Conservation (phyloP, 2,797 vertebrate genomes). For the Halcyon smyrnensis region DNA sequence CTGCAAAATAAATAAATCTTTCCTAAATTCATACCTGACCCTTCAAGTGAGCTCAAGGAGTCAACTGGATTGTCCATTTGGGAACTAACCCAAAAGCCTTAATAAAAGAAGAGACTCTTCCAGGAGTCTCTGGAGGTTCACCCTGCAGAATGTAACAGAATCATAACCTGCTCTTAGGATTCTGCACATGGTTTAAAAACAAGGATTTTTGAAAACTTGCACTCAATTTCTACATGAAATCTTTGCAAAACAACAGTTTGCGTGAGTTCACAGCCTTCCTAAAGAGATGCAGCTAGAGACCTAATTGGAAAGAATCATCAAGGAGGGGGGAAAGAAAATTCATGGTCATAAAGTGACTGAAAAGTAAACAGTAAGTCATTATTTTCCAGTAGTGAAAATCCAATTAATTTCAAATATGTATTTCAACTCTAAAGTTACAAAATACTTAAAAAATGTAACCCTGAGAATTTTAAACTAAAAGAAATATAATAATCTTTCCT, state of each 20-base stretch:
- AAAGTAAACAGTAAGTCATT: not conserved
- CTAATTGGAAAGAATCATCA: not conserved
- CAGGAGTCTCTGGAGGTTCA: not conserved
- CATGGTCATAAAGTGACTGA: not conserved
- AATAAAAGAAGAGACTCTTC: not conserved
- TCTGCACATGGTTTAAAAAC: not conserved
- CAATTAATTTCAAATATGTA: not conserved
- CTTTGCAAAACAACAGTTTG: not conserved
- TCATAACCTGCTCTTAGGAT: not conserved
- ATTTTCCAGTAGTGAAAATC: slow-evolving; percentile 2
- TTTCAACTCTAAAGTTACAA: not conserved
- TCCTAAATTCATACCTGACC: not conserved
- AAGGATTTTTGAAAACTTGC: not conserved
- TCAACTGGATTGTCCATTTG: not conserved
- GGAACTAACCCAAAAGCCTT: not conserved
- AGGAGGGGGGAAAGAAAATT: not conserved
- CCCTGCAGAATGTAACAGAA: not conserved
- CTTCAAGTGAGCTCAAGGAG: not conserved
- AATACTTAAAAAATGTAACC: slow-evolving; percentile 16
- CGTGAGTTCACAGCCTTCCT: not conserved
- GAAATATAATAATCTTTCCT: not conserved
- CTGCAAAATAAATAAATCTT: not conserved
- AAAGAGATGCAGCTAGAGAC: not conserved
- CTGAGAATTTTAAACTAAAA: slow-evolving; percentile 32
- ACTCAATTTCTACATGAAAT: not conserved